These are phyloP conservation scores for Seriola quinqueradiata DNA, from an alignment of 2,113 vertebrate species.

Conservation along the genomic window DNA sequence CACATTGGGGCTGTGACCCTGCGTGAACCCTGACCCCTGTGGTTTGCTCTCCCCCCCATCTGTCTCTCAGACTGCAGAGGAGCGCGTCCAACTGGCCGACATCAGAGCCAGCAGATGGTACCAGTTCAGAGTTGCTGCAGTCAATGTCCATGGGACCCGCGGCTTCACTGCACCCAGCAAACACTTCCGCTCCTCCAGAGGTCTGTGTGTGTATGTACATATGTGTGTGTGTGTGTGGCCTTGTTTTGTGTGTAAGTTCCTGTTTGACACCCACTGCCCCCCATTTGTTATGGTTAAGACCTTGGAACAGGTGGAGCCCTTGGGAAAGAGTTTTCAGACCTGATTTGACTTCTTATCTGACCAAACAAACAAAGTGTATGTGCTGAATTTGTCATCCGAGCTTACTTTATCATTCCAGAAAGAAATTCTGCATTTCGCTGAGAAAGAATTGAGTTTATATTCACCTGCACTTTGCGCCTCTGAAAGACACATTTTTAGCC, in stretches of 20 bases:
- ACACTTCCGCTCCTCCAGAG: slow-evolving; percentile 95
- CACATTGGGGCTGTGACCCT: slow-evolving; percentile 72
- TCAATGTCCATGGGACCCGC: slow-evolving; percentile 94
- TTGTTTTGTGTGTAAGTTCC: slow-evolving; percentile 39
- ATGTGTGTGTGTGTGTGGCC: slow-evolving; percentile 56
- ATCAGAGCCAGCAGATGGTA: slow-evolving; percentile 94
- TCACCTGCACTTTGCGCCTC: not conserved
- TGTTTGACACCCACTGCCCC: slow-evolving; percentile 47
- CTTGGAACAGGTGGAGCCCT: slow-evolving; percentile 64
- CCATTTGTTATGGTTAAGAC: slow-evolving; percentile 44
- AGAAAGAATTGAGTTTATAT: not conserved
- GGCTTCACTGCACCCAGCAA: slow-evolving; percentile 98
- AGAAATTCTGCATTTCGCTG: slow-evolving; percentile 1
- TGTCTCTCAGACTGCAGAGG: slow-evolving; percentile 91
- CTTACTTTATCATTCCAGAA: not conserved
- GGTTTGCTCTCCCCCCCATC: slow-evolving; percentile 73
- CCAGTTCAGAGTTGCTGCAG: slow-evolving; percentile 96
- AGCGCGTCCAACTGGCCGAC: slow-evolving; percentile 88
- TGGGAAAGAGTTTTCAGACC: slow-evolving; percentile 45
- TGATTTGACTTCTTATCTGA: slow-evolving; percentile 31
- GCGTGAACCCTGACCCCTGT: slow-evolving; percentile 77
- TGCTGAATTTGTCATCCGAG: not conserved
- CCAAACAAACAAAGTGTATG: not conserved
- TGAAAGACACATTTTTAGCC: not conserved
- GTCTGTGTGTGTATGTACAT: slow-evolving; percentile 77